Evolutionary conservation across 37 sponge, comb jelly and placozoan species (phyloP), one percentile per base, ranked within the genome.

Genomic region (Axinella damicornis): DNA sequence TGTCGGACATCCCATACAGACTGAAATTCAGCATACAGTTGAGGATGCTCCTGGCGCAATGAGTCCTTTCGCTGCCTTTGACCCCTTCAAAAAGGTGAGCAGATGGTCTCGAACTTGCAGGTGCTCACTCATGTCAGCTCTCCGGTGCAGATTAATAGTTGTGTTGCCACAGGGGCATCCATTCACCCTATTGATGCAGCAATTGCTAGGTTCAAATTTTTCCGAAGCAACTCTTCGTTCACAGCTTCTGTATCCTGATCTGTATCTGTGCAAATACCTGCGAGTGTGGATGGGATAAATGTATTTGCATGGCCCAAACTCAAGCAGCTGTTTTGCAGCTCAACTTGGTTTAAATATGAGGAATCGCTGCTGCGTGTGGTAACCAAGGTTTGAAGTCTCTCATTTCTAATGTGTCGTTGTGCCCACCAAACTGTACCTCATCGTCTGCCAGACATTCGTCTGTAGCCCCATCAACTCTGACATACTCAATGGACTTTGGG

Each of bases 201-300:
- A 46, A 59, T 87, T 11, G 86, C 86, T 9, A 77, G 32, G 2
- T 54, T 55, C 54, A 87, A 16, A 37, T 87, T 87, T 1, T 78
- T 25, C 33, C 12, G 24, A 0, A 85, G 28, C 14, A 37, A 69
- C 2, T 34, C 40, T 2, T 54, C 25, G 37, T 85, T 76, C 1
- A 85, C 59, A 27, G 32, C 30, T 34, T 73, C 86, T 46, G 79
- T 85, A 77, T 77, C 52, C 15, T 56, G 27, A 55, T 53, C 34
- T n/a, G n/a, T n/a, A n/a, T n/a, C n/a, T 13, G 25, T 31, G 53
- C 69, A 63, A 19, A 69, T 67, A 31, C 85, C 85, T 53, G 22
- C 85, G 32, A 84, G 4, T 24, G 85, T 84, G 17, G 78, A 78
- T 24, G 86, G 86, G 5, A 85, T 85, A 69, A 71, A 85, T 2